Evolutionary conservation across 2,888 invertebrate species (phyloP).

Genomic region (Nebria brevicollis): DNA sequence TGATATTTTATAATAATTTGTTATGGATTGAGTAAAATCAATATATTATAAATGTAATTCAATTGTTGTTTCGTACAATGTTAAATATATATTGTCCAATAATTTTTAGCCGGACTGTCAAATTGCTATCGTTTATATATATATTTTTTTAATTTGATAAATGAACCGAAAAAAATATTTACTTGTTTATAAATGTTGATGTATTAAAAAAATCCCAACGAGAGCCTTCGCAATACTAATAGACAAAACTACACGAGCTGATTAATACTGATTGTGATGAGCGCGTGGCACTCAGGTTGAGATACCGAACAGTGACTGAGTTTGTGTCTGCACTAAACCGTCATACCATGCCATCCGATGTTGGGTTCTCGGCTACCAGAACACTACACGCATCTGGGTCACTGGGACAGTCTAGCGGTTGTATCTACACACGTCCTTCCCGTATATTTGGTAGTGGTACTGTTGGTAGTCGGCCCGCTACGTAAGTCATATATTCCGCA

Average conservation of each 20-base stretch:
- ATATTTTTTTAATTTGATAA: too few relatives aligned
- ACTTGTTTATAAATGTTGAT: too few relatives aligned
- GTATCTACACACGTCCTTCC: constrained; percentile 55
- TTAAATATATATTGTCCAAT: too few relatives aligned
- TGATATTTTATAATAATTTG: too few relatives aligned
- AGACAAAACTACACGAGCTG: background rate
- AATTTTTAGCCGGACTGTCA: too few relatives aligned
- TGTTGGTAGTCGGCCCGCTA: constrained; percentile 48
- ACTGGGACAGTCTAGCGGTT: constrained; percentile 63
- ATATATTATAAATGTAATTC: too few relatives aligned
- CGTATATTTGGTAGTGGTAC: constrained; percentile 52
- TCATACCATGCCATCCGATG: constrained; percentile 47
- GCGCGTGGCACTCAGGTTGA: constrained; percentile 12
- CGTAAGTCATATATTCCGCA: constrained; percentile 43
- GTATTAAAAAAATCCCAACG: too few relatives aligned
- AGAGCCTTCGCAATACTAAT: background rate
- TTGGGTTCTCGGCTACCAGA: constrained; percentile 62
- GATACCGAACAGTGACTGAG: constrained; percentile 58
- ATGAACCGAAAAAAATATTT: too few relatives aligned
- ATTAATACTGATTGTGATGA: background rate
- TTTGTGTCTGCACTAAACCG: constrained; percentile 52
- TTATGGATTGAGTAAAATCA: too few relatives aligned
- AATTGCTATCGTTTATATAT: too few relatives aligned
- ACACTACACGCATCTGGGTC: constrained; percentile 60
- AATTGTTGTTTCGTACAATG: too few relatives aligned